Conservation (phyloP, 2,888 invertebrate species). For the Tyria jacobaeae region DNA sequence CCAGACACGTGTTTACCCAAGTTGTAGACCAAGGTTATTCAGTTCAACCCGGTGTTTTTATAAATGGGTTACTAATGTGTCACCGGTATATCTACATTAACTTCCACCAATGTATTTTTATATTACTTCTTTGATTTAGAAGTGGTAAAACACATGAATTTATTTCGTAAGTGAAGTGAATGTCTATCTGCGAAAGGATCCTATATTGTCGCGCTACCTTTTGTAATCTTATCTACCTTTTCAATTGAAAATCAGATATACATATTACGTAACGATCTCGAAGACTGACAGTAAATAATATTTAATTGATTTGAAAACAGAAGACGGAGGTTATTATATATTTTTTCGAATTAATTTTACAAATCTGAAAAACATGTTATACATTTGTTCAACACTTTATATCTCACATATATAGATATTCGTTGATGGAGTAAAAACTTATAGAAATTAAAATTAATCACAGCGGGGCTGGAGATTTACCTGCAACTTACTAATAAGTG, state of each 20-base stretch:
- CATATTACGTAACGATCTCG: not conserved
- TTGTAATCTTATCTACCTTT: not conserved
- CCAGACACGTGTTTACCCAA: conserved; percentile 35
- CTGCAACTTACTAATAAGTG: conserved; percentile 15
- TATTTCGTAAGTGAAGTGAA: not conserved
- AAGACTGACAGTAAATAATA: not conserved
- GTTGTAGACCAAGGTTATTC: conserved; percentile 51
- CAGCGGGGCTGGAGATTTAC: conserved; percentile 5
- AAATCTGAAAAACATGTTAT: not conserved
- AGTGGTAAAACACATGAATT: conserved; percentile 19
- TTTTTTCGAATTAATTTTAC: too few relatives aligned
- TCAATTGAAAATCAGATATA: not conserved
- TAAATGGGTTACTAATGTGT: conserved; percentile 43
- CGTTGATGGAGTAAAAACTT: too few relatives aligned
- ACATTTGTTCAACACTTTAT: not conserved
- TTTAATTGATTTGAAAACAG: not conserved
- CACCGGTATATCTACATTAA: conserved; percentile 21
- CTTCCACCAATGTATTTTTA: conserved; percentile 17
- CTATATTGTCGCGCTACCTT: not conserved
- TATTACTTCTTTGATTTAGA: conserved; percentile 22
- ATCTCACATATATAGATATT: not conserved
- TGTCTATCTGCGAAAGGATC: not conserved
- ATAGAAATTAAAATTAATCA: too few relatives aligned
- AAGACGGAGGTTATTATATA: too few relatives aligned
- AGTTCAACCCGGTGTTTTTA: conserved; percentile 34